phyloP scores from a whole-genome alignment of 30 jellyfish, hydroid and myxozoan genomes.

The Mastigias papua region DNA sequence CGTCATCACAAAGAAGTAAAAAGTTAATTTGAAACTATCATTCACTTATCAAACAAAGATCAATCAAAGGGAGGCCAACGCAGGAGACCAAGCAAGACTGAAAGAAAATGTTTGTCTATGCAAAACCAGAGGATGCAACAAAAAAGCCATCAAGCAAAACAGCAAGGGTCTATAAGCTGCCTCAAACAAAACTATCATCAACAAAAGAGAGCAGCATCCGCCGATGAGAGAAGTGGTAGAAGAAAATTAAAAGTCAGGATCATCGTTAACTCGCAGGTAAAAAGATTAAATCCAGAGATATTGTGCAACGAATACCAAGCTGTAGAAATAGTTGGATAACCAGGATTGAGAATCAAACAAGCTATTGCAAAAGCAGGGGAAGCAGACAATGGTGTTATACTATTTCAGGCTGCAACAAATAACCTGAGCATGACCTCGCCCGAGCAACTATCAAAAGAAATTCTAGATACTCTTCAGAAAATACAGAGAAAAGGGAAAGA shows the following conservation, averaged over 20 bases:
- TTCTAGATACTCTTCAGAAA: too few species aligned
- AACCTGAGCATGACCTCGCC: conserved; percentile 28
- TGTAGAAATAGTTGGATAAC: conserved; percentile 15
- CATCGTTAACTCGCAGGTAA: too few species aligned
- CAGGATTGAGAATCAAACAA: conserved; percentile 27
- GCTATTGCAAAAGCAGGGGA: conserved; percentile 19
- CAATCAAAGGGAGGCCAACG: conserved; percentile 1
- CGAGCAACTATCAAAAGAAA: too few species aligned
- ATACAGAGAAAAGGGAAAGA: too few species aligned
- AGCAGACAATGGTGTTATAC: conserved; percentile 12
- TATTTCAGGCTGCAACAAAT: conserved; percentile 39
- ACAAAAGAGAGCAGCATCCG: conserved; percentile 9
- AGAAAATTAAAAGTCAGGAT: neutral
- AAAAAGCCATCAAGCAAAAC: conserved; percentile 10
- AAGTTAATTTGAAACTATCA: neutral
- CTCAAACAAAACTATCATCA: conserved; percentile 17
- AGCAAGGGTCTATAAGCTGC: conserved; percentile 10
- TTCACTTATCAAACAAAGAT: neutral
- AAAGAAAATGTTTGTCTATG: neutral
- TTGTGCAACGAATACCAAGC: conserved; percentile 5
- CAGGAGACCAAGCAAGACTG: too few species aligned
- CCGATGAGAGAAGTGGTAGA: too few species aligned
- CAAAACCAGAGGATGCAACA: conserved; percentile 16
- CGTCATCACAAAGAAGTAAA: too few species aligned
- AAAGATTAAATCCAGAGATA: too few species aligned